Base-by-base conservation (phyloP, 2,888 invertebrate genomes). In the Dromius quadrimaculatus region DNA sequence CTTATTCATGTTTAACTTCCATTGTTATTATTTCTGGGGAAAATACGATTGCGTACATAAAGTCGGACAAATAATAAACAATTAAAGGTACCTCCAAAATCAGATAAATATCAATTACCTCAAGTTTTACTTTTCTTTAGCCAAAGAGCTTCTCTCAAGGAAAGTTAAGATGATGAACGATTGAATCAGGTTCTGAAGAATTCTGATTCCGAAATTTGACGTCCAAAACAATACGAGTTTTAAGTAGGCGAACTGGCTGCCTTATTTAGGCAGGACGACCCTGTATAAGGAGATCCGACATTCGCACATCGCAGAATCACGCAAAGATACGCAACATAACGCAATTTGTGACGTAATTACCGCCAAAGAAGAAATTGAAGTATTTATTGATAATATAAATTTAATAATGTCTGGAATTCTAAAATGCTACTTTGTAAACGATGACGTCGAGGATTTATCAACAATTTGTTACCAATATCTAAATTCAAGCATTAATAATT, bases 141-240 rank as follows among this genome's bases (percentile, higher is more conserved):
- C n/a, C n/a, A n/a, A n/a, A n/a, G n/a, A n/a, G n/a, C n/a, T n/a
- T n/a, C n/a, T n/a, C n/a, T n/a, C n/a, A n/a, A n/a, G n/a, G n/a
- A n/a, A n/a, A n/a, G n/a, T n/a, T n/a, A n/a, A n/a, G n/a, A n/a
- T n/a, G n/a, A n/a, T n/a, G n/a, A n/a, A n/a, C n/a, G n/a, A n/a
- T n/a, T n/a, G n/a, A n/a, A n/a, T n/a, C n/a, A n/a, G n/a, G n/a
- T n/a, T n/a, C n/a, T n/a, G n/a, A n/a, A n/a, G n/a, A n/a, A 54
- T 54, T 41, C 28, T 28, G 50, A 54, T 54, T 54, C 50, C 50
- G 50, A 54, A 54, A 54, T 54, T 54, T 54, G 50, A 54, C 23
- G n/a, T 3, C 0, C 11, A 32, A n/a, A 54, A 54, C 50, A 54
- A 54, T 54, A 54, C 50, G 50, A 13, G 50, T 54, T 54, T 54